These are phyloP conservation scores for Troides helena DNA, from an alignment of 2,888 invertebrate species.

Conservation along the genomic window DNA sequence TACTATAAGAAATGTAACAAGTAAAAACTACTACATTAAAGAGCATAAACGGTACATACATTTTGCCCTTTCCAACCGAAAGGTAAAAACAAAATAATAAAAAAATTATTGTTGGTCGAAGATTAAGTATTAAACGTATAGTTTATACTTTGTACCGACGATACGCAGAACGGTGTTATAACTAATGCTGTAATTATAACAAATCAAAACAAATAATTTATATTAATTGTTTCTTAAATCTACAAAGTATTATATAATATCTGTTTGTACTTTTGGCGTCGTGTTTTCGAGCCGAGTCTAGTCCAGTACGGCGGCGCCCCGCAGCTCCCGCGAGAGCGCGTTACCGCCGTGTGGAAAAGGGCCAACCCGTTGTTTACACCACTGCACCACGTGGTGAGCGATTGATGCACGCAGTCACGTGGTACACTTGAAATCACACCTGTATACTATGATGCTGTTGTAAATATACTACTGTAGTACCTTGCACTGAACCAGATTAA, in stretches of 20 bases:
- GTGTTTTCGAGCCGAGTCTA: constrained; percentile 27
- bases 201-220: constrained; percentile 14
- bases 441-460: constrained; percentile 45
- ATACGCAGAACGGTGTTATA: neutral
- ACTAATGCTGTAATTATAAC: constrained; percentile 2
- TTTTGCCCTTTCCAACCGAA: neutral
- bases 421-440: constrained; percentile 55
- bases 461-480: constrained; percentile 35
- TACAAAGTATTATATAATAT: constrained; percentile 11
- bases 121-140: neutral
- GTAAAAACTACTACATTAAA: too few relatives aligned
- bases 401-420: constrained; percentile 65
- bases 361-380: constrained; percentile 66
- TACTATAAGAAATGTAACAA: too few relatives aligned
- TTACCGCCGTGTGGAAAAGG: constrained; percentile 49
- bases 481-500: constrained; percentile 48
- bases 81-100: neutral
- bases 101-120: neutral
- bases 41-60: too few relatives aligned
- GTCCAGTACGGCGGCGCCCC: constrained; percentile 23
- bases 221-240: constrained; percentile 16
- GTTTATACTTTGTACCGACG: neutral
- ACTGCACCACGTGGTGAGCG: constrained; percentile 69
- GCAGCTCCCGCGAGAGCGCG: constrained; percentile 38
- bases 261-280: constrained; percentile 11